phyloP scores from a whole-genome alignment of 1,140 invertebrate species.

The Eupeodes corollae region DNA sequence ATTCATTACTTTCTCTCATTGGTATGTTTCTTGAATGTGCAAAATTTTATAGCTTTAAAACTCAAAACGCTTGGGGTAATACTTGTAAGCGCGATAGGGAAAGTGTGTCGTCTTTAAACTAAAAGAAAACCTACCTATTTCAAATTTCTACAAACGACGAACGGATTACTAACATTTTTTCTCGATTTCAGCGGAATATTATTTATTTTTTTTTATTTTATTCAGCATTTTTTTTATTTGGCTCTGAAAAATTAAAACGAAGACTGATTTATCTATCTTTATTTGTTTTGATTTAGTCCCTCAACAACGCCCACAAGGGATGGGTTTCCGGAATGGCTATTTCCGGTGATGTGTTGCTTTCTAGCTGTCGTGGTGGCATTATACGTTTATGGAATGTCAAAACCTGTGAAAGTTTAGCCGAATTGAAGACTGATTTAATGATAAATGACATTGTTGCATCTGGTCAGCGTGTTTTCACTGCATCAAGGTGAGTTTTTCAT shows the following conservation, averaged over 20 bases:
- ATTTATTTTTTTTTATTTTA: no score
- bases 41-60: slow-evolving; percentile 10
- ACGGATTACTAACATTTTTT: no score
- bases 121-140: no score
- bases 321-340: slow-evolving; percentile 71
- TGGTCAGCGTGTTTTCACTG: slow-evolving; percentile 63
- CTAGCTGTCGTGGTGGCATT: slow-evolving; percentile 67
- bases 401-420: slow-evolving; percentile 50
- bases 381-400: slow-evolving; percentile 63
- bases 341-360: slow-evolving; percentile 45
- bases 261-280: no score
- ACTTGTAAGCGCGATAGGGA: no score
- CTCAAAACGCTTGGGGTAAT: no score
- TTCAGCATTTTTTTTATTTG: no score
- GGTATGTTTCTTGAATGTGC: not conserved
- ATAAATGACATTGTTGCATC: slow-evolving; percentile 68
- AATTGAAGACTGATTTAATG: slow-evolving; percentile 63
- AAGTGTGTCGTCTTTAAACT: no score
- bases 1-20: slow-evolving; percentile 6
- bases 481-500: slow-evolving; percentile 49
- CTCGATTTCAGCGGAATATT: no score
- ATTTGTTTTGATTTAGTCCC: slow-evolving; percentile 42
- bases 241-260: no score
- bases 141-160: no score
- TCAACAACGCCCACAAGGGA: slow-evolving; percentile 81